Base-by-base conservation (phyloP, 2,888 invertebrate species). In the Acrobasis suavella region DNA sequence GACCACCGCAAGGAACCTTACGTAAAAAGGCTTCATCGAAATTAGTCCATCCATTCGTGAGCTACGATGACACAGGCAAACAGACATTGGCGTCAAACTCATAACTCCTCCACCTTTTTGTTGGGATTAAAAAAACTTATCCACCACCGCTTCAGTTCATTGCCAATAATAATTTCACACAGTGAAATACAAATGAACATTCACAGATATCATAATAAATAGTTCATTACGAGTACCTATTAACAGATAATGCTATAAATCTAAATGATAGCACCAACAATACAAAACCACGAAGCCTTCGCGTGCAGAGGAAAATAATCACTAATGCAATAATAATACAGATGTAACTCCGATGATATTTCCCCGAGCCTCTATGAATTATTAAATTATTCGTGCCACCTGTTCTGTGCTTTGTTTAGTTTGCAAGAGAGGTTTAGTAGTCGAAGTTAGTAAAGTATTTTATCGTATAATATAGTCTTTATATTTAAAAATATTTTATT, bases 301-400 rank as follows among this genome's bases (percentile, higher is more conserved):
- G 15, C 16, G 50, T 1, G 12, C 59, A 59, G 16, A 50, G 10
- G 50, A 50, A 38, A 50, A 59, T 50, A 59, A 59, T 50, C 50
- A 15, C 59, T 59, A 59, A 50, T 38, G 59, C 38, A 50, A 50
- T 38, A 37, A 50, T 15, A 50, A 59, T 59, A 59, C 15, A 50
- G 59, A 38, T 50, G 32, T 38, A 59, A 59, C 50, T 59, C 50
- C 50, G 14, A 59, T 59, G 59, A 38, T 50, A 59, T 59, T 50
- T 59, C 50, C 37, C 50, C 15, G 37, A 38, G 50, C 12, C 38
- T 16, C 17, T 50, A 50, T 80, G 82, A 85, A 83, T 83, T 85
- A 87, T 85, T 85, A 85, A 85, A 85, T 84, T 83, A 86, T 82
- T 81, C 78, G 76, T 74, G 76, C 74, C 77, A 81, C 80, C 73